These are phyloP conservation scores for Diarsia mendica DNA, from an alignment of 2,888 invertebrate species.

Conservation along the genomic window DNA sequence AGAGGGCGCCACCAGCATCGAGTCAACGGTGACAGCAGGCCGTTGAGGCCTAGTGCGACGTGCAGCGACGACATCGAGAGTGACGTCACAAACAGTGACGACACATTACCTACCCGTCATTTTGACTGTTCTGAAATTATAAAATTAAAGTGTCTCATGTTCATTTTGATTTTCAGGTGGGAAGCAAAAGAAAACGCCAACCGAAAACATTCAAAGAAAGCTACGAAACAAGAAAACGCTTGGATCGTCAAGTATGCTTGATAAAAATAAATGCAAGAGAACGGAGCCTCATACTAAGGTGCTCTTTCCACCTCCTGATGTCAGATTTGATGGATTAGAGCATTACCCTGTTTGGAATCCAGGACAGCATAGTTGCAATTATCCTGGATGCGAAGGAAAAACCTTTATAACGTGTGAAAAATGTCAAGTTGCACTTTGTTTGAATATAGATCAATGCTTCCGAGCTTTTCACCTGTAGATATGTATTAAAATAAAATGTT, in stretches of 20 bases:
- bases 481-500: neutral
- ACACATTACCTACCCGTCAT: too few relatives aligned
- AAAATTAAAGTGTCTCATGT: neutral
- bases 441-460: conserved; percentile 18
- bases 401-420: conserved; percentile 25
- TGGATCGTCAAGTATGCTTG: neutral
- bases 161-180: neutral
- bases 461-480: conserved; percentile 11
- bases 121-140: too few relatives aligned
- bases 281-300: neutral
- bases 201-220: neutral
- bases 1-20: too few relatives aligned
- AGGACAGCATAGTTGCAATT: conserved; percentile 9
- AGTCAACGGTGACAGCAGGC: too few relatives aligned
- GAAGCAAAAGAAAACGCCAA: neutral
- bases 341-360: conserved; percentile 19
- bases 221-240: neutral
- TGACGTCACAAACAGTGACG: too few relatives aligned
- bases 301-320: neutral
- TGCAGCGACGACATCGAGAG: too few relatives aligned
- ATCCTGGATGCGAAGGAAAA: conserved; percentile 11
- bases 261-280: neutral
- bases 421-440: conserved; percentile 24
- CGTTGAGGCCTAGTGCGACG: too few relatives aligned
- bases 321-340: conserved; percentile 4